Percentiles rank a stretch among this genome's conserved stretches.
These are phyloP conservation scores for Cottoperca gobio DNA, from an alignment of 2,797 vertebrate genomes.

Conservation along the genomic window DNA sequence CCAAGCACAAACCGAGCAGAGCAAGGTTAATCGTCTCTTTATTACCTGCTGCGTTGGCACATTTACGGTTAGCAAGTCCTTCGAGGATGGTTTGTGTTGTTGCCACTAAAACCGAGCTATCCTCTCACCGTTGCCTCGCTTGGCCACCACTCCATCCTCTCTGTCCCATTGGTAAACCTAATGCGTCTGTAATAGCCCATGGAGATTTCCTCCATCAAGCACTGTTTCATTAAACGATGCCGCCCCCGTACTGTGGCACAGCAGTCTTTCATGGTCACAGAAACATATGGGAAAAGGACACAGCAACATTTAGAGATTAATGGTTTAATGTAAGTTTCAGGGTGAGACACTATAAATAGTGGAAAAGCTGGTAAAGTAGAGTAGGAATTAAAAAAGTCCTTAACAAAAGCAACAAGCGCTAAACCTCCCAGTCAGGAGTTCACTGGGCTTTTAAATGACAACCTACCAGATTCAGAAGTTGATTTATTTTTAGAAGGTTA, in stretches of 20 bases:
- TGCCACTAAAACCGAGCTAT: slow-evolving; percentile 52
- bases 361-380: neutral
- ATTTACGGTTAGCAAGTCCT: slow-evolving; percentile 40
- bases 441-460: slow-evolving; percentile 11
- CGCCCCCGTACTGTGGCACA: slow-evolving; percentile 6
- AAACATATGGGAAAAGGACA: slow-evolving; percentile 11
- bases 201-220: slow-evolving; percentile 59
- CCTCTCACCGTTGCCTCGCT: slow-evolving; percentile 9
- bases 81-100: slow-evolving; percentile 33
- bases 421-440: neutral
- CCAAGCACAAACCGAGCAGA: slow-evolving; percentile 26
- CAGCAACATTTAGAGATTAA: slow-evolving; percentile 3
- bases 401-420: neutral
- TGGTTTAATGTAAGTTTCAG: slow-evolving; percentile 2
- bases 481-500: slow-evolving; percentile 28
- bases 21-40: slow-evolving; percentile 48
- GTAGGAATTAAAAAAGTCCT: neutral
- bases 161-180: slow-evolving; percentile 52
- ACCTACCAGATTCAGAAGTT: slow-evolving; percentile 1
- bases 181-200: slow-evolving; percentile 59
- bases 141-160: slow-evolving; percentile 53
- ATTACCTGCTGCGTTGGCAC: slow-evolving; percentile 51
- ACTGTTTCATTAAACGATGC: slow-evolving; percentile 47
- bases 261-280: slow-evolving; percentile 21
- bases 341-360: neutral